Percentiles rank a stretch among this genome's conserved stretches.
Evolutionary conservation across 2,888 invertebrate genomes (phyloP).

Genomic region (Catocala nupta): DNA sequence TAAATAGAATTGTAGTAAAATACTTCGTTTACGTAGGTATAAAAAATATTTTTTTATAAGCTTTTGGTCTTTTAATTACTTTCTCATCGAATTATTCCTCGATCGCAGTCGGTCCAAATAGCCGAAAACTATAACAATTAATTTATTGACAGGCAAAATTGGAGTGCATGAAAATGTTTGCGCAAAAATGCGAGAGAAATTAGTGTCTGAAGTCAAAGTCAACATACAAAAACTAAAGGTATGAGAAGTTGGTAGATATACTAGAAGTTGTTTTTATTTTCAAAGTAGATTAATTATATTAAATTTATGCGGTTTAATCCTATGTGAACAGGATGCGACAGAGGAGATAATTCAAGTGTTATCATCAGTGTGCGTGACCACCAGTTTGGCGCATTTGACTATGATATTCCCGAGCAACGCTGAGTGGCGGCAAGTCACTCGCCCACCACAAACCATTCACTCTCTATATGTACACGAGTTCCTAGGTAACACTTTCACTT

Average conservation of each 20-base stretch:
- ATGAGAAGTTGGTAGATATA: conserved; percentile 22
- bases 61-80: no score
- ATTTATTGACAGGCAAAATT: conserved; percentile 80
- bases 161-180: conserved; percentile 94
- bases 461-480: conserved; percentile 91
- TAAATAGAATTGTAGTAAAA: no score
- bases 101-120: no score
- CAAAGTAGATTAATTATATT: not conserved
- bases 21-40: no score
- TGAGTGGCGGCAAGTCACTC: conserved; percentile 88
- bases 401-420: conserved; percentile 92
- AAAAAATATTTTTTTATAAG: no score
- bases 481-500: conserved; percentile 83
- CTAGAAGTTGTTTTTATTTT: no score
- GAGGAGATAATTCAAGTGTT: conserved; percentile 91
- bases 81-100: no score
- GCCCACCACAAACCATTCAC: conserved; percentile 62
- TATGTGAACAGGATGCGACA: conserved; percentile 87
- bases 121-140: no score
- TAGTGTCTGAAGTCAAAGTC: conserved; percentile 92
- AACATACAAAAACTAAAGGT: conserved; percentile 93
- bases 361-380: conserved; percentile 91
- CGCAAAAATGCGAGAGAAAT: conserved; percentile 92
- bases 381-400: conserved; percentile 93
- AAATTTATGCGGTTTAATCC: not conserved